phyloP scores from a whole-genome alignment of 1,140 invertebrate genomes.

The Leptoteleia sp. region DNA sequence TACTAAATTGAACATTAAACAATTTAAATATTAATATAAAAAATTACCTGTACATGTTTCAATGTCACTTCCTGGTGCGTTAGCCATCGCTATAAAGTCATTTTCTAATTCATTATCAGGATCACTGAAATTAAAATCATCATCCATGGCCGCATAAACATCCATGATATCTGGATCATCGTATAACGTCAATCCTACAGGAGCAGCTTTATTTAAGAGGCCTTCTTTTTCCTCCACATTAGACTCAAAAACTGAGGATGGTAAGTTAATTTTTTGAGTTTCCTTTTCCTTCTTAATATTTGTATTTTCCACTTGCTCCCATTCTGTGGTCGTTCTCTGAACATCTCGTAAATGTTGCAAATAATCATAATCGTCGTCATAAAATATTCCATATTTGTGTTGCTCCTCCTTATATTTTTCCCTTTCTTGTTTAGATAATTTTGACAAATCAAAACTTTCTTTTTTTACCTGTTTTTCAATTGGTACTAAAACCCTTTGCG shows the following conservation, averaged over 20 bases:
- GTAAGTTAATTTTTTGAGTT: constrained; percentile 85
- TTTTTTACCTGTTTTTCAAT: constrained; percentile 68
- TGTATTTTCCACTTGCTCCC: constrained; percentile 70
- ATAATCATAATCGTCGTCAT: constrained; percentile 98
- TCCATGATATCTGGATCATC: constrained; percentile 94
- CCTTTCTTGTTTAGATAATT: constrained; percentile 66
- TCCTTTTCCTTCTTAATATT: constrained; percentile 30
- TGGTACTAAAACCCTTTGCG: constrained; percentile 91
- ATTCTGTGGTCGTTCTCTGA: constrained; percentile 79
- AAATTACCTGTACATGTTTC: constrained; percentile 16
- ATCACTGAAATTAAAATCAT: constrained; percentile 93
- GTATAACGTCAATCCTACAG: constrained; percentile 88
- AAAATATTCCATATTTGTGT: constrained; percentile 95
- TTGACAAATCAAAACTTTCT: constrained; percentile 59
- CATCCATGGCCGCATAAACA: constrained; percentile 89
- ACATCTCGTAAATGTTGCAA: constrained; percentile 93
- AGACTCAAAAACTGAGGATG: constrained; percentile 95
- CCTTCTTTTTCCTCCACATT: constrained; percentile 93
- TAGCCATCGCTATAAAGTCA: constrained; percentile 92
- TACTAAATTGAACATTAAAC: neutral
- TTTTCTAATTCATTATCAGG: constrained; percentile 93
- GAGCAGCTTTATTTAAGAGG: constrained; percentile 93
- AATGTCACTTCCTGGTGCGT: constrained; percentile 79
- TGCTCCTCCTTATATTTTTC: constrained; percentile 88
- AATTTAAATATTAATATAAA: constrained; percentile 18